Conservation (phyloP, 1,140 invertebrate species). For the Platorchestia sp. region DNA sequence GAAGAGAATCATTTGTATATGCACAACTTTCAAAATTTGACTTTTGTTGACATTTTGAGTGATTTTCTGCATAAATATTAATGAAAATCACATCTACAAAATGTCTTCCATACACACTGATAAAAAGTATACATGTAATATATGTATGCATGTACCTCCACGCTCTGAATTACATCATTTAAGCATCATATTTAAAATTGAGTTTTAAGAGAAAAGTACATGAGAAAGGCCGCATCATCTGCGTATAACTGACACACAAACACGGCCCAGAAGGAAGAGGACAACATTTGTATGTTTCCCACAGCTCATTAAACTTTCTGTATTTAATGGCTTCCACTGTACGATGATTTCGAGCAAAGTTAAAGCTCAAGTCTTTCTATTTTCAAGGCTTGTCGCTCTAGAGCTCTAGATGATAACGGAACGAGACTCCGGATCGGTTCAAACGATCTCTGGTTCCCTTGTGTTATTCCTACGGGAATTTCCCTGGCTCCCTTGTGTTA, state of each 20-base stretch:
- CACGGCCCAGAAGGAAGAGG: background rate
- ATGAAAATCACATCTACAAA: too few species aligned
- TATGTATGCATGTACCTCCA: background rate
- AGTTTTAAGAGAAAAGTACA: background rate
- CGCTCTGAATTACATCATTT: background rate
- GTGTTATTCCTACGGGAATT: too few species aligned
- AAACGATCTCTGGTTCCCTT: background rate
- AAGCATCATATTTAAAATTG: background rate
- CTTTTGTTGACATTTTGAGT: too few species aligned
- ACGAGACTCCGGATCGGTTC: background rate
- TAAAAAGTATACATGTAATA: background rate
- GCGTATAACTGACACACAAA: background rate
- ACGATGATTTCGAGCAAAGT: background rate
- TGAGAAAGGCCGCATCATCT: background rate
- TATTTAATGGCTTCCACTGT: background rate
- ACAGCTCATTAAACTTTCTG: background rate
- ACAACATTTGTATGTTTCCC: background rate
- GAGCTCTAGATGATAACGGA: background rate
- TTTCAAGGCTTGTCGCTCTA: background rate
- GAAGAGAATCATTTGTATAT: background rate
- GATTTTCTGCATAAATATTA: too few species aligned
- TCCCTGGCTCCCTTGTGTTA: too few species aligned
- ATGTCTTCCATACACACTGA: background rate
- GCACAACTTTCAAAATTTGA: background rate
- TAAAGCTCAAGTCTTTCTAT: background rate